Base-by-base conservation (phyloP, 2,113 vertebrate species). In the Hydrolagus affinis region DNA sequence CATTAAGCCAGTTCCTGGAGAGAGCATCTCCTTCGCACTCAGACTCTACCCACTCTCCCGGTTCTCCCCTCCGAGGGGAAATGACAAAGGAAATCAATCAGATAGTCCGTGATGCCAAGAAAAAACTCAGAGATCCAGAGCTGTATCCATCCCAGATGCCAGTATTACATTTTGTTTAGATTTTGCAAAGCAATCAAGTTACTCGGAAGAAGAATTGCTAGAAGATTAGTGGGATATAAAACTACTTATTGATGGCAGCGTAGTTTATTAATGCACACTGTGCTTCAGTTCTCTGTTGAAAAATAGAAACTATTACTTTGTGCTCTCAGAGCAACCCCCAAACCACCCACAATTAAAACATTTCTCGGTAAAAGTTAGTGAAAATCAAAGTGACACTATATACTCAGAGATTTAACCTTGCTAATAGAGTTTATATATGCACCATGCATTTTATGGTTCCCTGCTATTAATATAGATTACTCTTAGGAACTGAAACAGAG, bases 391-490 rank as follows among this genome's bases (percentile, higher is more conserved):
- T 77, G 64, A 70, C 85, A 57, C 72, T 12, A 32, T 62, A 23
- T 74, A 62, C 86, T 85, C 74, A 10, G 86, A 90, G 90, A 89
- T 89, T 92, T 90, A 90, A 92, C 93, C 91, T 87, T 89, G 87
- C 88, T 94, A 93, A 94, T 93, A 90, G 93, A 92, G 91, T 92
- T 91, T 93, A 91, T 90, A 92, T 92, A 93, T 92, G 91, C 91
- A 90, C 88, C 88, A 86, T 59, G 85, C 44, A 86, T 87, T 91
- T 89, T 88, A 91, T 89, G 89, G 89, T 91, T 91, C 90, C 90
- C 88, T 90, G 87, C 91, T 91, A 94, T 94, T 94, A 93, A 92
- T 93, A 92, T 90, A 92, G 93, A 92, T 92, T 90, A 91, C 89
- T 92, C 91, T 91, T 90, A 85, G 87, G 91, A 89, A 86, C 89